Conservation (phyloP, 2,113 vertebrate genomes). For the Calyptommatus sinebrachiatus region DNA sequence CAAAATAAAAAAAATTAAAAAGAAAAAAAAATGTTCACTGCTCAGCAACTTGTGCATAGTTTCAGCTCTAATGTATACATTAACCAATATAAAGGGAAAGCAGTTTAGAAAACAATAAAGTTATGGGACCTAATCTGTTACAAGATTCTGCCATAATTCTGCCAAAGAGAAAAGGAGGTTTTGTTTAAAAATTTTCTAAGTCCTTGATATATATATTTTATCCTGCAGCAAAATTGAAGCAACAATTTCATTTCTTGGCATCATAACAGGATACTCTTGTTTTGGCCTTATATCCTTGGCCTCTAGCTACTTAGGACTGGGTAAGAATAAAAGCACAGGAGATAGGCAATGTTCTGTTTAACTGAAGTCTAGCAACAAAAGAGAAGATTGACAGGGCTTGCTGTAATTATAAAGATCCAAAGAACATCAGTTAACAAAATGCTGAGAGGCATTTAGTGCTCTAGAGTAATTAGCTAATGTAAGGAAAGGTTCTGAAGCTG, state of each 20-base stretch:
- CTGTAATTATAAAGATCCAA: background rate
- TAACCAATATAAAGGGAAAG: background rate
- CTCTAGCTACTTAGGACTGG: background rate
- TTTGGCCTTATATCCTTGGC: constrained; percentile 17
- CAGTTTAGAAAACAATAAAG: background rate
- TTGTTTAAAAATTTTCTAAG: background rate
- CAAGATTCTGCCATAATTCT: constrained; percentile 40
- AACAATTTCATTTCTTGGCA: background rate
- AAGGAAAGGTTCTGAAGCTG: constrained; percentile 33
- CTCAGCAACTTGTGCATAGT: background rate
- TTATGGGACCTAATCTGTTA: background rate
- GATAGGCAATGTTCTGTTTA: constrained; percentile 10
- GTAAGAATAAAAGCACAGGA: background rate
- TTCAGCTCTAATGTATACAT: background rate
- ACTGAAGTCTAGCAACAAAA: constrained; percentile 15
- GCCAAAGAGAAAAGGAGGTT: constrained; percentile 29
- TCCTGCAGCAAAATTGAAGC: constrained; percentile 29
- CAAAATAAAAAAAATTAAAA: no score
- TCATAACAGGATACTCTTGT: background rate
- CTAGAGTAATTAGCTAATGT: constrained; percentile 17
- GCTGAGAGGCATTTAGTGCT: constrained; percentile 2
- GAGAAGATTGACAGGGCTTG: constrained; percentile 6
- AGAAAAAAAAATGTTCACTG: background rate
- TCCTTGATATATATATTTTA: constrained; percentile 23
- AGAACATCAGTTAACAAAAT: constrained; percentile 35